Percentiles rank a stretch among this genome's conserved stretches.
Evolutionary conservation across 2,888 invertebrate genomes (phyloP).

Genomic region (Siphlonurus alternatus): DNA sequence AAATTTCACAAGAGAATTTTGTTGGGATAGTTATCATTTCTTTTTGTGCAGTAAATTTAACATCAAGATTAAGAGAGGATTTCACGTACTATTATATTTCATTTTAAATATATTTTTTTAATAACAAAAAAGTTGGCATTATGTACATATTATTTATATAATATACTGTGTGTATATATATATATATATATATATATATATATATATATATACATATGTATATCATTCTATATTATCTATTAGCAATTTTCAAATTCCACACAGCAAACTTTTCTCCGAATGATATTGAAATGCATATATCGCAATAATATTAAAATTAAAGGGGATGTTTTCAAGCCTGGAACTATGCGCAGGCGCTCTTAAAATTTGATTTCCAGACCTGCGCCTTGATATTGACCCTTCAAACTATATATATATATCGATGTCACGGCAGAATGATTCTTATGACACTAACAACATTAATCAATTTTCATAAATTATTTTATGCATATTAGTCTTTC

Average conservation of each 20-base stretch:
- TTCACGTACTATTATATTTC: too few relatives aligned
- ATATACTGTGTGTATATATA: not conserved
- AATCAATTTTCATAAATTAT: too few relatives aligned
- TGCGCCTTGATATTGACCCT: not conserved
- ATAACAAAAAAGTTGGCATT: too few relatives aligned
- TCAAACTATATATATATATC: not conserved
- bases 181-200: not conserved
- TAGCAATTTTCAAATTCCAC: not conserved
- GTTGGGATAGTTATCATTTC: too few relatives aligned
- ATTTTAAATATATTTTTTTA: too few relatives aligned
- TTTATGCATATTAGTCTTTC: too few relatives aligned
- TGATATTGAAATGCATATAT: not conserved
- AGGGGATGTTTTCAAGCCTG: not conserved
- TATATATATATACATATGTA: not conserved
- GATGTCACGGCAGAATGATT: too few relatives aligned
- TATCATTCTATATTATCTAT: not conserved
- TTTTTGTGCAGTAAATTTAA: too few relatives aligned
- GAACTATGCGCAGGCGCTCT: not conserved
- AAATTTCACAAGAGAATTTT: too few relatives aligned
- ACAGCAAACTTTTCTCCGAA: not conserved
- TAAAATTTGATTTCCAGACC: not conserved
- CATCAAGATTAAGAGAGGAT: too few relatives aligned
- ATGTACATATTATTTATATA: too few relatives aligned
- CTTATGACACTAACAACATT: too few relatives aligned
- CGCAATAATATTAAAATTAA: not conserved